A percentile compares a stretch with the other conserved stretches of the same genome.
These are phyloP conservation scores for Hydrozoanthus tunicans DNA, from an alignment of 64 coral and sea anemone species.

Conservation along the genomic window DNA sequence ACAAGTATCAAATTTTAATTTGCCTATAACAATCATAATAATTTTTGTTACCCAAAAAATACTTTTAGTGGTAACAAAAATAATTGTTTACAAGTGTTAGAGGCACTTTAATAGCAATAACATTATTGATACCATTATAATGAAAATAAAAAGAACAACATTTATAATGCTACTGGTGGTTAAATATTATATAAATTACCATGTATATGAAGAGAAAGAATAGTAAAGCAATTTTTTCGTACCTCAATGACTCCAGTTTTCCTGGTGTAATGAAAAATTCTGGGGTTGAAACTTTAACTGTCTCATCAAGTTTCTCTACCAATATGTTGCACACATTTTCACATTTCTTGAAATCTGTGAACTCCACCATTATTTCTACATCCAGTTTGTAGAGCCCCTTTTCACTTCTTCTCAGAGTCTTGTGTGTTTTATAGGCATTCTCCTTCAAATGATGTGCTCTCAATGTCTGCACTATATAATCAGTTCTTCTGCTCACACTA, in stretches of 20 bases:
- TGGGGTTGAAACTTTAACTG: constrained; percentile 83
- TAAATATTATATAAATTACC: no score
- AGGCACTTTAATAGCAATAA: no score
- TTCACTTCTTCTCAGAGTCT: constrained; percentile 67
- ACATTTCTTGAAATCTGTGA: constrained; percentile 85
- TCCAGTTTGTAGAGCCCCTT: constrained; percentile 60
- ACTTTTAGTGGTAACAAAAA: no score
- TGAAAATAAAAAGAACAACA: no score
- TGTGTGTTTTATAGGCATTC: constrained; percentile 69
- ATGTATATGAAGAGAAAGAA: background rate
- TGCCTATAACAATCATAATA: no score
- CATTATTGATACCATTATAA: no score
- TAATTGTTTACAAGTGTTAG: no score
- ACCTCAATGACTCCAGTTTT: constrained; percentile 90
- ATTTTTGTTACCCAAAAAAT: no score
- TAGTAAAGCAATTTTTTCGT: background rate
- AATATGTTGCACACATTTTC: constrained; percentile 93
- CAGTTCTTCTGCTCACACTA: constrained; percentile 90
- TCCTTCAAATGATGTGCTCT: constrained; percentile 83
- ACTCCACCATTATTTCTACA: constrained; percentile 84
- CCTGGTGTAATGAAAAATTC: constrained; percentile 74
- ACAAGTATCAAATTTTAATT: no score
- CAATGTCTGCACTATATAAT: constrained; percentile 95
- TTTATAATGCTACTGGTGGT: no score
- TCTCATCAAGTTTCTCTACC: constrained; percentile 94